A percentile compares a stretch with the other conserved stretches of the same genome.
Evolutionary conservation across 2,888 invertebrate species (phyloP).

Genomic region (Dynastes tityus): DNA sequence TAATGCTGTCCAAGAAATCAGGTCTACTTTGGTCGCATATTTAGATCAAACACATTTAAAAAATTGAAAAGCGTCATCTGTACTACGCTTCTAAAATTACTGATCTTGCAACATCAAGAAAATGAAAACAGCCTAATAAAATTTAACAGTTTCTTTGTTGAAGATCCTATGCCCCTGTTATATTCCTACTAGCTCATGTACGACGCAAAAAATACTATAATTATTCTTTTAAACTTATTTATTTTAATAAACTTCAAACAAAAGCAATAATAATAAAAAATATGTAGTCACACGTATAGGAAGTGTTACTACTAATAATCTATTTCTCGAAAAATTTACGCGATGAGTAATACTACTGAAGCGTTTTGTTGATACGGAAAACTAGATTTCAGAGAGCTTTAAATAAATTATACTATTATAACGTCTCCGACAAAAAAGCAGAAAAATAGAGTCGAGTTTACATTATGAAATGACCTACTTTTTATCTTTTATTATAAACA

Average conservation of each 20-base stretch:
- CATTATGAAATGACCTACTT: conserved; percentile 4
- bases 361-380: not conserved
- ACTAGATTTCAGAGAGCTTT: too few species aligned
- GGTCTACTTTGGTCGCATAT: too few species aligned
- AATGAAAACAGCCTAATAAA: too few species aligned
- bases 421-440: not conserved
- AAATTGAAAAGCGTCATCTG: too few species aligned
- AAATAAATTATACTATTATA: not conserved
- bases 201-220: too few species aligned
- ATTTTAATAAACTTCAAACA: conserved; percentile 10
- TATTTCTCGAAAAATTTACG: not conserved
- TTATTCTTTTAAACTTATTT: not conserved
- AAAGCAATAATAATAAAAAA: conserved; percentile 6
- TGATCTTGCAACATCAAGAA: too few species aligned
- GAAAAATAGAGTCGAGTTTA: conserved; percentile 6
- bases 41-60: too few species aligned
- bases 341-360: not conserved
- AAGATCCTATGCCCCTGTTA: too few species aligned
- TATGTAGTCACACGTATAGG: not conserved
- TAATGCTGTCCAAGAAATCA: too few species aligned
- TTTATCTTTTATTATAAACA: conserved; percentile 9
- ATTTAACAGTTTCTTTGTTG: too few species aligned
- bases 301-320: not conserved
- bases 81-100: too few species aligned
- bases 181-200: too few species aligned